Conservation (phyloP, 2,797 vertebrate species). For the Perdix hodgsoniae region DNA sequence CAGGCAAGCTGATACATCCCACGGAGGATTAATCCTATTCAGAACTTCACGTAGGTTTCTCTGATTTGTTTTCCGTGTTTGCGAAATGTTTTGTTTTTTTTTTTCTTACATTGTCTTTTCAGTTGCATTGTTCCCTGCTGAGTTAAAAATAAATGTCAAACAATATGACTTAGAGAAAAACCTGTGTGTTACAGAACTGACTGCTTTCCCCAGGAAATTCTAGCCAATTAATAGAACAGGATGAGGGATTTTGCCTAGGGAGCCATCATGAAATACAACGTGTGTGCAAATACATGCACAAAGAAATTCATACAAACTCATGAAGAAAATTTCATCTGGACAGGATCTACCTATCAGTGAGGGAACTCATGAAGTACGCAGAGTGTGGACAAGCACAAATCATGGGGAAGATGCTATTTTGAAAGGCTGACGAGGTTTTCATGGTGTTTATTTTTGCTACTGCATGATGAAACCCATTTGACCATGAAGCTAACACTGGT, state of each 20-base stretch:
- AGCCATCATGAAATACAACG: conserved; percentile 17
- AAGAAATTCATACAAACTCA: not conserved
- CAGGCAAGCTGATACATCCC: not conserved
- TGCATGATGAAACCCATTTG: not conserved
- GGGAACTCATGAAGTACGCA: conserved; percentile 26
- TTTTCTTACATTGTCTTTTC: not conserved
- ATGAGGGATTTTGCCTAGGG: conserved; percentile 34
- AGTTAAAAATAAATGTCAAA: conserved; percentile 44
- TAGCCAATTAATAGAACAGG: conserved; percentile 54
- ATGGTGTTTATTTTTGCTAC: not conserved
- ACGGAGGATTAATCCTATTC: conserved; percentile 34
- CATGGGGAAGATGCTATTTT: not conserved
- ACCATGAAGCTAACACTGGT: not conserved
- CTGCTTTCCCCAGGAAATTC: conserved; percentile 36
- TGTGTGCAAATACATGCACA: conserved; percentile 1
- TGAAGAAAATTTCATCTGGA: conserved; percentile 55
- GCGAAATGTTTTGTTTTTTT: not conserved
- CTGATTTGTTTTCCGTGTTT: conserved; percentile 21
- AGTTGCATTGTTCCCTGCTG: conserved; percentile 1
- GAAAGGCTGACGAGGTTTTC: conserved; percentile 7
- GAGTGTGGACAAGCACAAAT: not conserved
- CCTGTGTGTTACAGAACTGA: not conserved
- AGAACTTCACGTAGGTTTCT: not conserved
- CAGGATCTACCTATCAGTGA: not conserved
- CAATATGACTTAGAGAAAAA: conserved; percentile 15